Evolutionary conservation across 2,113 vertebrate genomes (phyloP), one percentile per base, ranked within the genome.

Genomic region (Petroica traversi): DNA sequence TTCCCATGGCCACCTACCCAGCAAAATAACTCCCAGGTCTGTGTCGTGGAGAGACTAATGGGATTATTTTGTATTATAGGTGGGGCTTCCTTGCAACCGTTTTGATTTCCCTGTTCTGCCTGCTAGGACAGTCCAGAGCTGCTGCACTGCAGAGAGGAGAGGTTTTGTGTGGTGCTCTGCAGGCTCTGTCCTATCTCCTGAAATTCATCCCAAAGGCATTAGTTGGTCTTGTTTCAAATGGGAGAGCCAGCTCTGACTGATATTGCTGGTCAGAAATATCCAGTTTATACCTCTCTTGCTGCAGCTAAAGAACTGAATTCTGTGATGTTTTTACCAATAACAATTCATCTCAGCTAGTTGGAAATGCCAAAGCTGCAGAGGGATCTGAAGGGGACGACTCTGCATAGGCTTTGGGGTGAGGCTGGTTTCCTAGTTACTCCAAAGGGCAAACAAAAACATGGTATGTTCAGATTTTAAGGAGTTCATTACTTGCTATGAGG

Each of bases 11-110:
- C 83, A 75, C 66, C 64, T 78, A 73, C 46, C 33, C 73, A 58
- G 49, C 38, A 89, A 93, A 92, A 63, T 63, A 94, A 82, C 38
- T 89, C 71, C 71, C 45, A 55, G 66, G 38, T 88, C 85, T 89
- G 89, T 73, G 49, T 82, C 3, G 0, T 19, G 22, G 49, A 85
- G 29, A 82, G 49, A 62, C 71, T 88, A 92, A 73, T 68, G 67
- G 33, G 62, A 89, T 85, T 82, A 85, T 85, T 95, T 91, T 93
- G 74, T 88, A 59, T 71, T 85, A 29, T 92, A 89, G 94, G 89
- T 89, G 91, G 85, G 62, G 85, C 78, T 95, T 95, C 93, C 93
- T 95, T 91, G 77, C 0, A 0, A 57, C 16, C 0, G 0, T 76
- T 94, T 76, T 82, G 34, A 66, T 82, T 92, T 97, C 75, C 78